Percentiles rank a stretch among this genome's conserved stretches.
Evolutionary conservation across 2,113 vertebrate genomes (phyloP).

Genomic region (Aegotheles bennettii): DNA sequence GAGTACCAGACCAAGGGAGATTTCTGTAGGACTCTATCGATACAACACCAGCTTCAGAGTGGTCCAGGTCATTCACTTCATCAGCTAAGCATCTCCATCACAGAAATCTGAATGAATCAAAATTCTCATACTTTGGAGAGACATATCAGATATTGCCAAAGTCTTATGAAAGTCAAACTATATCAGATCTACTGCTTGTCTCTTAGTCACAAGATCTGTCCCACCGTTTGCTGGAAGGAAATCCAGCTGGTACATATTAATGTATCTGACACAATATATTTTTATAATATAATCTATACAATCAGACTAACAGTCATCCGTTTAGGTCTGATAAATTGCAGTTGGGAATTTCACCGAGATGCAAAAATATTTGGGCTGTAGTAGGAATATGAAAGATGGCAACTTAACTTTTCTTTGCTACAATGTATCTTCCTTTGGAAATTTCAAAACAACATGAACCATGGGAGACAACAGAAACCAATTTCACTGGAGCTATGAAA

Average conservation of each 20-base stretch:
- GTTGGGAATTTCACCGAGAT: not conserved
- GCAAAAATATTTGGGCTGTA: not conserved
- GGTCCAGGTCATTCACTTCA: not conserved
- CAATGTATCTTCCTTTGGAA: not conserved
- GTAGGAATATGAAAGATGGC: not conserved
- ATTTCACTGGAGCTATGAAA: not conserved
- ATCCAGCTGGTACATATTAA: not conserved
- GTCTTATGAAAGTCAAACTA: not conserved
- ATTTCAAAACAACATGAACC: not conserved
- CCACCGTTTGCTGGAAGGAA: not conserved
- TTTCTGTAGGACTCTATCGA: not conserved
- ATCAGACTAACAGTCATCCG: not conserved
- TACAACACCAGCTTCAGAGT: not conserved
- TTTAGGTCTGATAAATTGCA: not conserved
- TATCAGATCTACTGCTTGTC: not conserved
- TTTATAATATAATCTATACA: not conserved
- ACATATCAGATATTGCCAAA: not conserved
- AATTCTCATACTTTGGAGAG: not conserved
- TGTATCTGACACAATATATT: not conserved
- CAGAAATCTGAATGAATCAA: not conserved
- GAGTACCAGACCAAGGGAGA: not conserved
- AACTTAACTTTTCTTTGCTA: not conserved
- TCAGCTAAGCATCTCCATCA: not conserved
- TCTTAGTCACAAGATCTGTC: not conserved
- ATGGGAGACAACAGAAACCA: not conserved